These are phyloP conservation scores for Lucilia sericata DNA, from an alignment of 1,140 invertebrate genomes.

Conservation along the genomic window DNA sequence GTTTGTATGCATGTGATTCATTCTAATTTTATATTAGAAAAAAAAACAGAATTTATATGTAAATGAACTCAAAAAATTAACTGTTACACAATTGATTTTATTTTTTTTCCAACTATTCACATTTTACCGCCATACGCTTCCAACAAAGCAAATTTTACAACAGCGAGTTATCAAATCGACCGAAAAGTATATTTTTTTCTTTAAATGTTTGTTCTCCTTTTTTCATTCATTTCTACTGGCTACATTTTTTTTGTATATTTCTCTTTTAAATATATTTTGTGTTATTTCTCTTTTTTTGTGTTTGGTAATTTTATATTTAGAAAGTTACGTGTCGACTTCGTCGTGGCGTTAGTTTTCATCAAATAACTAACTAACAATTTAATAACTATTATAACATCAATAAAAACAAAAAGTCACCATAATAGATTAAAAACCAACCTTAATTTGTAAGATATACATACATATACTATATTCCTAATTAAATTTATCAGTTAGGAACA, in stretches of 20 bases:
- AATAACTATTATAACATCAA: neutral
- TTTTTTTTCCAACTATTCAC: neutral
- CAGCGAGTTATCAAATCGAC: neutral
- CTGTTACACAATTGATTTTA: neutral
- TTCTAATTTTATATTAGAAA: too few relatives aligned
- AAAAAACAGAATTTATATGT: too few relatives aligned
- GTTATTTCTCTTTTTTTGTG: neutral
- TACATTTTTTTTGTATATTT: neutral
- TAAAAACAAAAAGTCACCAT: neutral
- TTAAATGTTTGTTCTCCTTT: neutral
- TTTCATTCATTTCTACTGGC: neutral
- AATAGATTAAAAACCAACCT: neutral
- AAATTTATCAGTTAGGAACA: neutral
- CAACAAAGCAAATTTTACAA: neutral
- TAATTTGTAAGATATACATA: conserved; percentile 18
- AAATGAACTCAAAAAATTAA: too few relatives aligned
- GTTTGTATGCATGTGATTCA: too few relatives aligned
- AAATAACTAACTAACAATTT: neutral
- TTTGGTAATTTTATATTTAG: conserved; percentile 52
- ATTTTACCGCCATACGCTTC: neutral
- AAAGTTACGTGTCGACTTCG: conserved; percentile 66
- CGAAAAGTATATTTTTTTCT: neutral
- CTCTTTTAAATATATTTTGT: conserved; percentile 27
- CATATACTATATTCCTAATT: too few relatives aligned
- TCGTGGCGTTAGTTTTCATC: conserved; percentile 65